These are phyloP conservation scores for Emydura subglobosa DNA, from an alignment of 2,113 vertebrate species.

Conservation along the genomic window DNA sequence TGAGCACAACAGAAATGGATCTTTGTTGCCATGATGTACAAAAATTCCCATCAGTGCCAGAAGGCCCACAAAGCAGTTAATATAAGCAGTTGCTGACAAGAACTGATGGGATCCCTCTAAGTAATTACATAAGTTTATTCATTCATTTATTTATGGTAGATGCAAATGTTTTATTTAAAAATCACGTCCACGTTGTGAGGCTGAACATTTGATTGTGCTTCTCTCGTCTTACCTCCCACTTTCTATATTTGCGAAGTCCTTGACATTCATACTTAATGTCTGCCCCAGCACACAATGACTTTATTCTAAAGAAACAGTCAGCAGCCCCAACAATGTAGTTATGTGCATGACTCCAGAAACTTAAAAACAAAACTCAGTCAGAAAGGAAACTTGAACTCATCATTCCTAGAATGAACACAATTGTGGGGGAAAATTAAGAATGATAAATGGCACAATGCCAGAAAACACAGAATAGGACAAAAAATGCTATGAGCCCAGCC, in stretches of 20 bases:
- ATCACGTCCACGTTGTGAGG: neutral
- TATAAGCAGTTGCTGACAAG: neutral
- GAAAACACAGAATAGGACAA: neutral
- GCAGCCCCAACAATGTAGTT: neutral
- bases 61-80: neutral
- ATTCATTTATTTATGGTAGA: neutral
- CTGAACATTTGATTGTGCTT: neutral
- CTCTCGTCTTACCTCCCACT: neutral
- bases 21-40: neutral
- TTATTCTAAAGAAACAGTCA: constrained; percentile 11
- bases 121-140: neutral
- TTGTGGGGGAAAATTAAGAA: neutral
- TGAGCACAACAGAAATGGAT: neutral
- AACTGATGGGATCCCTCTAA: neutral
- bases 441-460: neutral
- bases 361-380: neutral
- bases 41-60: neutral
- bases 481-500: neutral
- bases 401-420: neutral
- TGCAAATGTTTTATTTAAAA: neutral
- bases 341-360: neutral
- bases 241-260: neutral
- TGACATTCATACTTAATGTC: neutral
- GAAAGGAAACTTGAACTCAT: neutral
- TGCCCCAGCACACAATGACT: neutral